Evolutionary conservation across 2,113 vertebrate genomes (phyloP).

Genomic region (Synodontis membranacea): DNA sequence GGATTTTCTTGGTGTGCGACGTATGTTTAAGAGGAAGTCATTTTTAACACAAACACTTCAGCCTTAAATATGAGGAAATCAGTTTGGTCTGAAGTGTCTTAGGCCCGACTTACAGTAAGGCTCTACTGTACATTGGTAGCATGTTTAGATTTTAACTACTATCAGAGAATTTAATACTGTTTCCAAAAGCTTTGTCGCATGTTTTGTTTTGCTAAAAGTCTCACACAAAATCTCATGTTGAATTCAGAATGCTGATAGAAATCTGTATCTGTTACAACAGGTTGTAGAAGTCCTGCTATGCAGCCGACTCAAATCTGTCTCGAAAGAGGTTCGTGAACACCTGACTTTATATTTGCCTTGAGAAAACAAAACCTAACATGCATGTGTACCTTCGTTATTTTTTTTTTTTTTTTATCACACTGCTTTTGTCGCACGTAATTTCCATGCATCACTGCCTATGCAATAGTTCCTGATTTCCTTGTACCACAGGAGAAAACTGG

Average conservation of each 20-base stretch:
- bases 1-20: not conserved
- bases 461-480: not conserved
- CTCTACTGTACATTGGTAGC: too few species aligned
- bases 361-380: not conserved
- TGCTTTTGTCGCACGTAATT: not conserved
- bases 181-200: too few species aligned
- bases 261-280: slow-evolving; percentile 50
- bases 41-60: not conserved
- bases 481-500: slow-evolving; percentile 69
- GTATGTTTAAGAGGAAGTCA: not conserved
- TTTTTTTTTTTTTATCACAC: not conserved
- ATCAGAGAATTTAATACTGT: not conserved
- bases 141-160: not conserved
- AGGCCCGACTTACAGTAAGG: too few species aligned
- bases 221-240: not conserved
- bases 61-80: not conserved
- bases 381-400: not conserved
- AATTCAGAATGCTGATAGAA: not conserved
- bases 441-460: not conserved
- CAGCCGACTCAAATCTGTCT: slow-evolving; percentile 59
- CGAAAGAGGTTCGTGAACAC: slow-evolving; percentile 62
- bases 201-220: not conserved
- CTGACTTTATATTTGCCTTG: not conserved
- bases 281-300: slow-evolving; percentile 60
- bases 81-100: not conserved